Evolutionary conservation across 2,888 invertebrate species (phyloP), one percentile per base, ranked within the genome.

Genomic region (Leptodirus hochenwartii): DNA sequence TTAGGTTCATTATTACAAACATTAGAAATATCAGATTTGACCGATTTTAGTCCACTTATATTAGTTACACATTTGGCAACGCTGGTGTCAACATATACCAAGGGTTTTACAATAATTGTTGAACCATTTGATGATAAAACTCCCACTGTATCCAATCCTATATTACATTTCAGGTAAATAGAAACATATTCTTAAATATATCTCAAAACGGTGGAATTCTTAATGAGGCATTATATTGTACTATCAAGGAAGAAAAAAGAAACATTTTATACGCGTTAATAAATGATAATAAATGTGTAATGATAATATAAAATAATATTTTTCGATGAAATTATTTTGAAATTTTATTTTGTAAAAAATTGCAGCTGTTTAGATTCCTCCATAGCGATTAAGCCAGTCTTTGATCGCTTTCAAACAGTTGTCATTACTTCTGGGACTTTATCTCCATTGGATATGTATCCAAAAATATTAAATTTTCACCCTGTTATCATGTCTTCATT

Each of bases 401-500:
- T 99, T 55, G 74, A 87, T 35, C 66, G 96, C 39, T 99, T 98
- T 53, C 96, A 98, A 59, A 74, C 85, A 1, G 96, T 99, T 25
- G 77, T 96, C 22, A 95, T 96, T 25, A 96, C 96, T 1, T 95
- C 95, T n/a, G 95, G 96, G 40, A 98, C 98, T 0, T 58, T 99
- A 9, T 96, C 96, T 0, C 98, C 98, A 0, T 60, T 98, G 47
- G 96, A 98, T 53, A 99, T 99, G 93, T 99, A 98, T 58, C 98
- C 98, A 1, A 96, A 96, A 61, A 95, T 98, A 43, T 63, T 99
- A 34, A 85, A 96, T 59, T 99, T 99, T 56, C 82, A 88, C 53
- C 98, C 98, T 0, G 88, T 90, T 4, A 71, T 93, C 30, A 85
- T 91, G 80, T 80, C 85, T 39, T 93, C 95, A 0, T 91, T 98